Evolutionary conservation across 1,140 invertebrate genomes (phyloP), one percentile per base, ranked within the genome.

Genomic region (Oscheius sp.): DNA sequence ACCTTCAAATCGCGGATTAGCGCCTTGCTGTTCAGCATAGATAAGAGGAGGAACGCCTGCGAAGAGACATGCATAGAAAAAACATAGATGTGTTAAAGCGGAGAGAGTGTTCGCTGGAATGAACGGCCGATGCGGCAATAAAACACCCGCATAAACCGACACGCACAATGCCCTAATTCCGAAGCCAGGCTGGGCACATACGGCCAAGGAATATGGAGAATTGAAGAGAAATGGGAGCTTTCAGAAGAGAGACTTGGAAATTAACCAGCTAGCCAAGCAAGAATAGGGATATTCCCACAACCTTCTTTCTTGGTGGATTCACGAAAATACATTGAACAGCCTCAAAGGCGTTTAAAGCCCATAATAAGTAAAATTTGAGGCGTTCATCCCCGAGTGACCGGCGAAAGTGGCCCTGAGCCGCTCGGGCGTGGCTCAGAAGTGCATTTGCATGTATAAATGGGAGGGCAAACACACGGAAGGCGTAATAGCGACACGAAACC

Each of bases 401-500:
- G 38, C 10, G n/a, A 10, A 42, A 10, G 38, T 42, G 10, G 38
- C 10, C 38, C 38, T 42, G 10, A 10, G 10, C n/a, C n/a, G n/a
- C 10, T n/a, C n/a, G 38, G 38, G 38, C 38, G 38, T 10, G 10
- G 38, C 10, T 10, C 10, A 42, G 38, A 42, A 42, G 38, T n/a
- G 38, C 38, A 42, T 42, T 20, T 55, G 49, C 7, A 55, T 23
- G 49, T 55, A 55, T 55, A 55, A 55, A 55, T 55, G 49, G 49
- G 23, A 15, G 49, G 49, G 49, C 49, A 55, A 55, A 55, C 23
- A 55, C 49, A 55, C 38, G 49, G 23, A 55, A 23, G 49, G 23
- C 49, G 7, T 55, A 55, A 55, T 55, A 15, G 49, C 49, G 49
- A 55, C 49, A 55, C 49, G 49, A 55, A 55, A 55, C 49, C 49